Base-by-base conservation (phyloP, 2,797 vertebrate genomes). In the Momotus momota region DNA sequence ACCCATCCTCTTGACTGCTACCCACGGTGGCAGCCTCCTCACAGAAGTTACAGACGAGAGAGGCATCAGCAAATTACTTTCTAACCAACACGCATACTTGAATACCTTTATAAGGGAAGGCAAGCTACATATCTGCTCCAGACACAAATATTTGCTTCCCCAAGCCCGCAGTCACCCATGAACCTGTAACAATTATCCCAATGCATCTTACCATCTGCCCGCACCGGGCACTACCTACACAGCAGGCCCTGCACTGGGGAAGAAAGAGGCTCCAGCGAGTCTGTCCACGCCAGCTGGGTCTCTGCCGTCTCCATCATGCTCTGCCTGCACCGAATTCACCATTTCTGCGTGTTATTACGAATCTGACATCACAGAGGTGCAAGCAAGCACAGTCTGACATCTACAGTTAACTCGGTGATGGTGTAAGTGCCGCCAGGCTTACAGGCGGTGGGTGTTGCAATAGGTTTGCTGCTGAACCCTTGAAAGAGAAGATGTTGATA, bases 401-500 rank as follows among this genome's bases (percentile, higher is more conserved):
- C 97, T 97, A 96, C 97, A 96, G 95, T 97, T 93, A 93, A 94
- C 73, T 93, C 88, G 46, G 92, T 2, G 80, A 86, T 12, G 89
- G 96, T 96, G 93, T 95, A 92, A 96, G 95, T 51, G 90, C 82
- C 38, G 91, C 93, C 93, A 52, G 91, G 38, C 86, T 92, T 65
- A 90, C 94, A 91, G 71, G 60, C 84, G 26, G 33, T 35, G n/a
- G 62, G 41, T 52, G 83, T 31, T 82, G 93, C 88, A 93, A 82
- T 41, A 74, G 48, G 77, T 71, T 71, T 10, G 86, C 92, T 66
- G 88, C 90, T 73, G 31, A 86, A 41, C 27, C 66, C 38, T 87
- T 84, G 81, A 72, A 86, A 93, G 71, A 85, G 65, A 81, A 82
- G 67, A 17, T 0, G 38, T 0, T 49, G 3, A 41, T 1, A 12